These are phyloP conservation scores for Lineus longissimus DNA, from an alignment of 1,140 invertebrate genomes.

Conservation along the genomic window DNA sequence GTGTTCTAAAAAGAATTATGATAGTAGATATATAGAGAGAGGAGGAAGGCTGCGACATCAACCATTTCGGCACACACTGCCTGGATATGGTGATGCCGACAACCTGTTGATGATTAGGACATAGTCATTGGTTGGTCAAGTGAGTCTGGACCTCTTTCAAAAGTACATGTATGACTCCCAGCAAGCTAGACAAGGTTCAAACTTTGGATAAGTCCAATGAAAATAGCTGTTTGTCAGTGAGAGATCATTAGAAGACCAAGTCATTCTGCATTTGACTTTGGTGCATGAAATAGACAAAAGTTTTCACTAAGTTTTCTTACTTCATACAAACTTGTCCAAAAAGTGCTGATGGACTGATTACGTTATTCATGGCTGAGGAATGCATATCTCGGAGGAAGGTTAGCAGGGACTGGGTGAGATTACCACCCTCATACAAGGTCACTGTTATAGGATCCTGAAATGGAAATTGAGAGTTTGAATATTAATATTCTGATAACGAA, in stretches of 20 bases:
- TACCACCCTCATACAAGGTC: slow-evolving; percentile 66
- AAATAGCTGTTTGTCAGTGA: too few relatives aligned
- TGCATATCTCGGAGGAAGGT: slow-evolving; percentile 69
- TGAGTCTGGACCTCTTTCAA: not conserved
- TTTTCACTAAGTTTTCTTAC: too few relatives aligned
- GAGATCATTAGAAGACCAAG: too few relatives aligned
- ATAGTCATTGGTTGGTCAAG: not conserved
- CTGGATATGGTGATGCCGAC: not conserved
- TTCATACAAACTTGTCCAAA: slow-evolving; percentile 73
- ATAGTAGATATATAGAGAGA: not conserved
- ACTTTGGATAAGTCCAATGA: too few relatives aligned
- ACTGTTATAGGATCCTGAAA: slow-evolving; percentile 57
- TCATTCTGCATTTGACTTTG: too few relatives aligned
- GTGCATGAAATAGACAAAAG: too few relatives aligned
- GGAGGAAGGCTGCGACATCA: not conserved
- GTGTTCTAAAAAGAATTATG: slow-evolving; percentile 42
- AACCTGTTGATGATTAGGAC: not conserved
- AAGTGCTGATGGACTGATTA: slow-evolving; percentile 66
- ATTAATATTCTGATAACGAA: too few relatives aligned
- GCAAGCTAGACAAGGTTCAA: too few relatives aligned
- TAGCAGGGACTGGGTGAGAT: slow-evolving; percentile 65
- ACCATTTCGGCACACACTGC: not conserved
- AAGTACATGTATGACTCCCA: too few relatives aligned
- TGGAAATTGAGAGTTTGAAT: slow-evolving; percentile 5
- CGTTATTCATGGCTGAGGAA: slow-evolving; percentile 36